A percentile compares a stretch with the other conserved stretches of the same genome.
Evolutionary conservation across 1,140 invertebrate species (phyloP).

Genomic region (Asbolus verrucosus): DNA sequence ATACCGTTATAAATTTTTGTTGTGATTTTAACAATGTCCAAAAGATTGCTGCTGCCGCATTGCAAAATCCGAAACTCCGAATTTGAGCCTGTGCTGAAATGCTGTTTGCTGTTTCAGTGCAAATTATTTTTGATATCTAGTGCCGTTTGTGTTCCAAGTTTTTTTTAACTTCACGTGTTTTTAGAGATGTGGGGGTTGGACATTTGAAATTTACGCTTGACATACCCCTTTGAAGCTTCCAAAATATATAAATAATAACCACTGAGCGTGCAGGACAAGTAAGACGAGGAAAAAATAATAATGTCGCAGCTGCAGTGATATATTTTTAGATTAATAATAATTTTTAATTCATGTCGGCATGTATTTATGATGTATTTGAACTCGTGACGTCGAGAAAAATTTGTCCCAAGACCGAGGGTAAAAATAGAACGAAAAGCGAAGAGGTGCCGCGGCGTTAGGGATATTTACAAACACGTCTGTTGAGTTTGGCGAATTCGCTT

Average conservation of each 20-base stretch:
- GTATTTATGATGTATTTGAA: not conserved
- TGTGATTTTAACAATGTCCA: no score
- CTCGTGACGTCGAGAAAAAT: not conserved
- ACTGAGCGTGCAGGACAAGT: not conserved
- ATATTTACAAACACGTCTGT: constrained; percentile 14
- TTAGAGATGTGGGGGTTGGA: not conserved
- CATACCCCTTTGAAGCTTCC: constrained; percentile 13
- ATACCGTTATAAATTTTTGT: no score
- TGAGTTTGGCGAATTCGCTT: constrained; percentile 7
- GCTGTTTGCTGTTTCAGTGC: no score
- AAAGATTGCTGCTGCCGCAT: no score
- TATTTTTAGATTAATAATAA: constrained; percentile 22
- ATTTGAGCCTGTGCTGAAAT: no score
- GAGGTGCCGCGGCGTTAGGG: not conserved
- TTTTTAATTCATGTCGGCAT: constrained; percentile 12
- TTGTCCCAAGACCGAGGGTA: no score
- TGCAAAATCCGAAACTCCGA: no score
- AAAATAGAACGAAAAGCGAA: not conserved
- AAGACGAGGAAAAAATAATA: not conserved
- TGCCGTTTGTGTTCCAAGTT: not conserved
- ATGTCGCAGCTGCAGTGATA: not conserved
- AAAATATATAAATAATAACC: not conserved
- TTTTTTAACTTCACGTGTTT: not conserved
- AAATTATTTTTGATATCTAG: no score
- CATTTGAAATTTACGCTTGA: not conserved